phyloP scores from a whole-genome alignment of 2,113 vertebrate species.

The Falco punctatus region DNA sequence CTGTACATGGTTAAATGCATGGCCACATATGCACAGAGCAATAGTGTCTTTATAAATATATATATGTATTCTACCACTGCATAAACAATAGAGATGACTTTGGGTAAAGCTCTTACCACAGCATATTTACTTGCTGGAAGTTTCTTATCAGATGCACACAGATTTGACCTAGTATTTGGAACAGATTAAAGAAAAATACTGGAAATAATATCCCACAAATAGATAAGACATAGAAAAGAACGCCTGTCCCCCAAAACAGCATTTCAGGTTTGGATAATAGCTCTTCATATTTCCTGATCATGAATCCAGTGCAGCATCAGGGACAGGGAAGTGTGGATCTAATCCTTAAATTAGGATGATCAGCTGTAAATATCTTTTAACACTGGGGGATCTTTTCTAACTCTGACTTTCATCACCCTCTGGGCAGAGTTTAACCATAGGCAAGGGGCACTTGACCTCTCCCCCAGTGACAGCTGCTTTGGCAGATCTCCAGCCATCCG shows the following conservation, averaged over 20 bases:
- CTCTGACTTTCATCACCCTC: not conserved
- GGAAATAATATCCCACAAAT: not conserved
- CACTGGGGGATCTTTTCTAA: not conserved
- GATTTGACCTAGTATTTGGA: not conserved
- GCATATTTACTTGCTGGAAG: not conserved
- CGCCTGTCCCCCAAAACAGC: not conserved
- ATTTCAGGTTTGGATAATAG: not conserved
- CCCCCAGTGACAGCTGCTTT: not conserved
- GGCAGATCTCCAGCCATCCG: not conserved
- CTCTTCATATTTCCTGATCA: not conserved
- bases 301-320: not conserved
- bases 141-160: not conserved
- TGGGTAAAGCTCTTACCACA: not conserved
- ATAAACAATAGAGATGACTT: conserved; percentile 15
- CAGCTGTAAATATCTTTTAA: not conserved
- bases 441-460: not conserved
- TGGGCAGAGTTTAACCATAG: not conserved
- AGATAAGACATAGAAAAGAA: not conserved
- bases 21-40: not conserved
- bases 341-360: not conserved
- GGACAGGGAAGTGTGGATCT: not conserved
- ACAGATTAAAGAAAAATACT: not conserved
- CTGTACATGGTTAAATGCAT: not conserved
- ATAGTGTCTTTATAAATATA: not conserved
- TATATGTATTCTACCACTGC: not conserved